Evolutionary conservation across 2,797 vertebrate species (phyloP).

Genomic region (Melanotaenia pygmaea): DNA sequence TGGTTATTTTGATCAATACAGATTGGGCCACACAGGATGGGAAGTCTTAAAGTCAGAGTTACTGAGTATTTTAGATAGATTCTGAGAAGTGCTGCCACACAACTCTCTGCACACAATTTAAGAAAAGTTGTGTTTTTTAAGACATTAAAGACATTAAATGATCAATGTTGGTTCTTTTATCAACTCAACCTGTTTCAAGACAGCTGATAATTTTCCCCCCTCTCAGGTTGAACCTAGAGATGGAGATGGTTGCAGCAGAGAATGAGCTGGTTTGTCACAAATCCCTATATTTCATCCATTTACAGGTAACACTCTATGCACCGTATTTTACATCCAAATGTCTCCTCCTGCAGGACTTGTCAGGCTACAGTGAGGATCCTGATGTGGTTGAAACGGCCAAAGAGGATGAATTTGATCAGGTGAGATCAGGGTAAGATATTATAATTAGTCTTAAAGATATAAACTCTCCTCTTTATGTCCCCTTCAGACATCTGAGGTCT

Average conservation of each 20-base stretch:
- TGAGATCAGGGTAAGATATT: constrained; percentile 36
- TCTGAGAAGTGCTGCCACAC: background rate
- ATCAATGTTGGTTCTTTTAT: background rate
- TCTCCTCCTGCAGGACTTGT: constrained; percentile 45
- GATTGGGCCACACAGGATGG: background rate
- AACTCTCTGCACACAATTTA: too few relatives aligned
- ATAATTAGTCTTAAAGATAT: background rate
- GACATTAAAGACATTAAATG: background rate
- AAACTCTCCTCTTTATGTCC: background rate
- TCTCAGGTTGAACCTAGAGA: constrained; percentile 45
- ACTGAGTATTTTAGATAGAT: background rate
- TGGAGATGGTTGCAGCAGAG: constrained; percentile 14
- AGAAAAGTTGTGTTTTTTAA: background rate
- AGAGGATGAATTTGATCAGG: constrained; percentile 62
- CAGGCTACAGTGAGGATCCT: constrained; percentile 35
- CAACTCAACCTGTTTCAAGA: background rate
- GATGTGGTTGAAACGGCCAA: background rate
- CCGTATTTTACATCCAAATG: background rate
- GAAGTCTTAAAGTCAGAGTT: background rate
- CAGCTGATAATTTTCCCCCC: background rate
- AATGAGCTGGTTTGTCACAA: constrained; percentile 54
- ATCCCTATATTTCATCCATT: background rate
- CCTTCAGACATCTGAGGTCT: constrained; percentile 56
- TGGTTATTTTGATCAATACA: background rate
- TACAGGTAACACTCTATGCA: background rate